These are phyloP conservation scores for Eucidaris tribuloides DNA, from an alignment of 35 echinoderm and acorn worm species.

Conservation along the genomic window DNA sequence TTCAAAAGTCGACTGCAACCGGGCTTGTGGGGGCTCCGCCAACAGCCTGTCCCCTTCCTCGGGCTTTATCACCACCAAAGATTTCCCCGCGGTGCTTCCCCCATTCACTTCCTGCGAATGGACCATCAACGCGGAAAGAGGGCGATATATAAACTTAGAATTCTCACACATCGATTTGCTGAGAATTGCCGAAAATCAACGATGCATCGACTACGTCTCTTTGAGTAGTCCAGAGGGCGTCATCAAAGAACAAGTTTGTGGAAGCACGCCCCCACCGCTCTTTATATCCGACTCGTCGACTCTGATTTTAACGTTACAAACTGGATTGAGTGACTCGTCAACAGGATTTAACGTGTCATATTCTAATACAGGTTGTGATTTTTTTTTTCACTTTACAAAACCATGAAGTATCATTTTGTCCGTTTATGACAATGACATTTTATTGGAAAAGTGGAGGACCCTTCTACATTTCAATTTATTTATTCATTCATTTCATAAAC, in stretches of 20 bases:
- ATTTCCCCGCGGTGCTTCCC: slow-evolving; percentile 47
- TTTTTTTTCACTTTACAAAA: too few species aligned
- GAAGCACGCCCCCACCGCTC: slow-evolving; percentile 16
- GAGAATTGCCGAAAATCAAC: not conserved
- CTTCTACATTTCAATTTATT: too few species aligned
- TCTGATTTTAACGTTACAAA: slow-evolving; percentile 37
- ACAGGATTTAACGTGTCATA: slow-evolving; percentile 52
- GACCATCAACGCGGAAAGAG: slow-evolving; percentile 29
- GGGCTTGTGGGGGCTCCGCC: slow-evolving; percentile 35
- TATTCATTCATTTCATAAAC: too few species aligned
- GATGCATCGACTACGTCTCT: slow-evolving; percentile 38
- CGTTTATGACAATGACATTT: too few species aligned
- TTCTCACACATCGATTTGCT: slow-evolving; percentile 50
- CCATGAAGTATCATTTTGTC: too few species aligned
- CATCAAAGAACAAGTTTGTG: slow-evolving; percentile 23
- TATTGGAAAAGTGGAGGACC: too few species aligned
- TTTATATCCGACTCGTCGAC: slow-evolving; percentile 41
- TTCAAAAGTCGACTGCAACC: slow-evolving; percentile 22
- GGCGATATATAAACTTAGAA: slow-evolving; percentile 25
- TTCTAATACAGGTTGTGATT: slow-evolving; percentile 52
- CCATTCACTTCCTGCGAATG: slow-evolving; percentile 66
- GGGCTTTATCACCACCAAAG: slow-evolving; percentile 38
- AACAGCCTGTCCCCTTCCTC: too few species aligned
- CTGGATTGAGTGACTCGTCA: slow-evolving; percentile 46
- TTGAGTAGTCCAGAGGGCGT: not conserved